Conservation (phyloP, 2,888 invertebrate species). For the Apoda limacodes region DNA sequence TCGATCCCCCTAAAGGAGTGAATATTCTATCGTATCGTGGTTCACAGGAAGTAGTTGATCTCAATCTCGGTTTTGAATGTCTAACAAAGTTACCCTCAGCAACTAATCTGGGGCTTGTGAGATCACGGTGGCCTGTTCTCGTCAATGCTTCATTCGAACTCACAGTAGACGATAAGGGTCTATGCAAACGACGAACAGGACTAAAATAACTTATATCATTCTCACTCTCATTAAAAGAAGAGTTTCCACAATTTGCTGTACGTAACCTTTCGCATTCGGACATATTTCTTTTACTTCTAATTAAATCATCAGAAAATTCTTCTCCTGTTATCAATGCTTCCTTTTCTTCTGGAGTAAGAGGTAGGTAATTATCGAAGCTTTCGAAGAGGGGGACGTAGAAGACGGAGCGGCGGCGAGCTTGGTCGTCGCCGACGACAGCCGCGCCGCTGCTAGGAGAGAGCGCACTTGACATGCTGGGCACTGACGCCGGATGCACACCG, state of each 20-base stretch:
- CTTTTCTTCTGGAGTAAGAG: conserved; percentile 59
- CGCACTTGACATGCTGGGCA: conserved; percentile 48
- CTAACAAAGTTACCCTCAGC: conserved; percentile 43
- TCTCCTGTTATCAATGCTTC: conserved; percentile 54
- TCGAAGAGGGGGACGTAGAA: conserved; percentile 80
- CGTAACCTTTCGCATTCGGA: conserved; percentile 38
- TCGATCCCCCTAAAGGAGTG: conserved; percentile 47
- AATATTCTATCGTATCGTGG: conserved; percentile 60
- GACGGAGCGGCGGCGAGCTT: conserved; percentile 74
- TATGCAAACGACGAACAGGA: conserved; percentile 45
- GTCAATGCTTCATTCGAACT: conserved; percentile 57
- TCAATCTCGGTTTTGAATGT: conserved; percentile 46
- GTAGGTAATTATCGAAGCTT: conserved; percentile 70
- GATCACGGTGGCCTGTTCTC: conserved; percentile 48
- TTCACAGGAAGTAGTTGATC: conserved; percentile 57
- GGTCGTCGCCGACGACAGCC: conserved; percentile 55
- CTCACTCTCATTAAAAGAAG: conserved; percentile 59
- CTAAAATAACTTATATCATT: conserved; percentile 53
- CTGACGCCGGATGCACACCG: conserved; percentile 45
- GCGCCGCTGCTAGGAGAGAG: conserved; percentile 37
- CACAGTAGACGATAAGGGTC: conserved; percentile 53
- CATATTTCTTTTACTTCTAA: conserved; percentile 41
- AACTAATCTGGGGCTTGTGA: conserved; percentile 51
- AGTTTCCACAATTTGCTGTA: conserved; percentile 41
- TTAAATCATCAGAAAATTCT: conserved; percentile 29